Conservation (phyloP, 2,113 vertebrate genomes). For the Cromileptes altivelis region DNA sequence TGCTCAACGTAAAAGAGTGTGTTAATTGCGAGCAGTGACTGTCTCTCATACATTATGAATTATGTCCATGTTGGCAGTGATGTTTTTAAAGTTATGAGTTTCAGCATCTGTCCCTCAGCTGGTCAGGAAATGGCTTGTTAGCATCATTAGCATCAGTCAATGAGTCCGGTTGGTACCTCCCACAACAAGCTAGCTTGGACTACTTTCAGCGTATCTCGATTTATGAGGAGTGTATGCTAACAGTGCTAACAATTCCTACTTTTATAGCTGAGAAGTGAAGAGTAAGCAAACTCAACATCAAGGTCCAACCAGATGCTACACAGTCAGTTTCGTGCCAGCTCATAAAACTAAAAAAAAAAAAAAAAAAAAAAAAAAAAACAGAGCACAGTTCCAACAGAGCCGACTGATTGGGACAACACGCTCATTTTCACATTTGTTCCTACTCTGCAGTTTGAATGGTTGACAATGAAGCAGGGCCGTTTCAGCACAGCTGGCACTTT, state of each 20-base stretch:
- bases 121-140: slow-evolving; percentile 45
- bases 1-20: background rate
- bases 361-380: slow-evolving; percentile 22
- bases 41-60: background rate
- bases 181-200: slow-evolving; percentile 21
- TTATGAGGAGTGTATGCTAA: background rate
- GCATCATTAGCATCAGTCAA: slow-evolving; percentile 32
- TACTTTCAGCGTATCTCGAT: background rate
- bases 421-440: slow-evolving; percentile 70
- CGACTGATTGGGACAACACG: slow-evolving; percentile 37
- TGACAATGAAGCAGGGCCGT: slow-evolving; percentile 69
- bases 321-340: background rate
- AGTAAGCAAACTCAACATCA: slow-evolving; percentile 1
- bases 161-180: background rate
- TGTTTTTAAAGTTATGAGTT: background rate
- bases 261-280: background rate
- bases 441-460: slow-evolving; percentile 73
- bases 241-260: background rate
- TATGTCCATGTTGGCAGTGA: background rate
- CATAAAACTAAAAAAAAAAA: slow-evolving; percentile 36
- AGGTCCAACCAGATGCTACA: background rate
- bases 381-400: slow-evolving; percentile 28
- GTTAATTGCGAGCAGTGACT: background rate
- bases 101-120: slow-evolving; percentile 36
- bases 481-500: slow-evolving; percentile 76